Conservation (phyloP, 2,888 invertebrate genomes). For the Dryocosmus kuriphilus region DNA sequence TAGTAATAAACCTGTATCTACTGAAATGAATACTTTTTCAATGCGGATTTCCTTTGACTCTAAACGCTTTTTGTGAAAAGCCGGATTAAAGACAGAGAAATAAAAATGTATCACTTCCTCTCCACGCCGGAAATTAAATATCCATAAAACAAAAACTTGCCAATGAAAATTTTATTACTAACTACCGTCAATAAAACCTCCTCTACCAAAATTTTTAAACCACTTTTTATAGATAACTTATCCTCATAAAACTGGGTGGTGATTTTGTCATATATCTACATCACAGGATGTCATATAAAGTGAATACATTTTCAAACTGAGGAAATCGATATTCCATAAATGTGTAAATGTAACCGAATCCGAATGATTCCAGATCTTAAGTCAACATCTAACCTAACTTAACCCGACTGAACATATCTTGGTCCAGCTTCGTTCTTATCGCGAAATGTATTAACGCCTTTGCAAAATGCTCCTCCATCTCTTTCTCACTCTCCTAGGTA, state of each 20-base stretch:
- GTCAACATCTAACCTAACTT: conserved; percentile 42
- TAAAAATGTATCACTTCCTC: background rate
- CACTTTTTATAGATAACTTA: no score
- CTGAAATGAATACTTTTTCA: background rate
- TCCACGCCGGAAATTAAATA: background rate
- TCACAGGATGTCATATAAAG: background rate
- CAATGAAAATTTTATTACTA: background rate
- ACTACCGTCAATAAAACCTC: background rate
- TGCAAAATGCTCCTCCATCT: conserved; percentile 15
- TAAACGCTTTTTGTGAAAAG: background rate
- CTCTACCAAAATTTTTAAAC: no score
- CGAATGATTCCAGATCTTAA: conserved; percentile 60
- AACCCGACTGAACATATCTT: conserved; percentile 15
- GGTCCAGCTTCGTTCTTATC: conserved; percentile 14
- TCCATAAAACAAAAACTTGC: background rate
- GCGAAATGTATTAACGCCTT: conserved; percentile 31
- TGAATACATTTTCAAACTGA: background rate
- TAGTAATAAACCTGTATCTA: background rate
- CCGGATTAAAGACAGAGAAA: background rate
- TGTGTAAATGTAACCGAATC: conserved; percentile 71
- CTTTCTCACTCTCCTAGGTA: background rate
- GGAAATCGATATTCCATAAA: conserved; percentile 74
- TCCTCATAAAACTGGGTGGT: background rate
- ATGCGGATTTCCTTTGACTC: background rate
- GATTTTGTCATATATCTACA: background rate